These are phyloP conservation scores for Unio delphinus DNA, from an alignment of 2,888 invertebrate species.

Conservation along the genomic window DNA sequence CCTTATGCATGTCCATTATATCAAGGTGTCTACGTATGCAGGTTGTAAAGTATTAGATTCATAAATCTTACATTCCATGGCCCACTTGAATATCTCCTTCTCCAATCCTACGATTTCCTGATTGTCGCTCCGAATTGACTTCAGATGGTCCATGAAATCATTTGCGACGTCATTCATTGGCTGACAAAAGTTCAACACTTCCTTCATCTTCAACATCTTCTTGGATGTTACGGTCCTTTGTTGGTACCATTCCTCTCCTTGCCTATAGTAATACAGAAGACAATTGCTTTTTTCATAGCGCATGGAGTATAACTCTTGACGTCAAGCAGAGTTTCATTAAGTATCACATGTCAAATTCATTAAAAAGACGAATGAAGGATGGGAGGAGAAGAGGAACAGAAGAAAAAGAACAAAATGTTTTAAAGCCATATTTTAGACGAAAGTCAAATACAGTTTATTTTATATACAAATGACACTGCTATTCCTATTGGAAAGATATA, in stretches of 20 bases:
- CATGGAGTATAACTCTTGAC: background rate
- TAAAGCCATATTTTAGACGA: no score
- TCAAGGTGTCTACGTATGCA: no score
- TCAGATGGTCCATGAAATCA: conserved; percentile 62
- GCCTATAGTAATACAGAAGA: conserved; percentile 44
- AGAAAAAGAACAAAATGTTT: no score
- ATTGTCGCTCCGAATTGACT: conserved; percentile 23
- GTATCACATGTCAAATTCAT: no score
- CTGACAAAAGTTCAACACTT: conserved; percentile 58
- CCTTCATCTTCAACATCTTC: conserved; percentile 66
- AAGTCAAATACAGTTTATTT: no score
- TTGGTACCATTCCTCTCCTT: conserved; percentile 70
- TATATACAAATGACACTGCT: no score
- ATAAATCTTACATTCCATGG: conserved; percentile 68
- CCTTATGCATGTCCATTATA: no score
- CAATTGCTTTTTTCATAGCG: background rate
- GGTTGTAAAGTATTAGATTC: background rate
- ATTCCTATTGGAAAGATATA: no score
- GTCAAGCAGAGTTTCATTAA: no score
- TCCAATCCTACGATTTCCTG: conserved; percentile 59
- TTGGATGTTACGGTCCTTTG: conserved; percentile 64
- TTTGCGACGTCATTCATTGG: conserved; percentile 64
- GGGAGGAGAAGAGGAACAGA: no score
- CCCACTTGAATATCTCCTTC: conserved; percentile 70
- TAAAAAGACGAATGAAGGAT: no score